phyloP scores from a whole-genome alignment of 1,140 invertebrate genomes.

The Drosophila lacertosa region DNA sequence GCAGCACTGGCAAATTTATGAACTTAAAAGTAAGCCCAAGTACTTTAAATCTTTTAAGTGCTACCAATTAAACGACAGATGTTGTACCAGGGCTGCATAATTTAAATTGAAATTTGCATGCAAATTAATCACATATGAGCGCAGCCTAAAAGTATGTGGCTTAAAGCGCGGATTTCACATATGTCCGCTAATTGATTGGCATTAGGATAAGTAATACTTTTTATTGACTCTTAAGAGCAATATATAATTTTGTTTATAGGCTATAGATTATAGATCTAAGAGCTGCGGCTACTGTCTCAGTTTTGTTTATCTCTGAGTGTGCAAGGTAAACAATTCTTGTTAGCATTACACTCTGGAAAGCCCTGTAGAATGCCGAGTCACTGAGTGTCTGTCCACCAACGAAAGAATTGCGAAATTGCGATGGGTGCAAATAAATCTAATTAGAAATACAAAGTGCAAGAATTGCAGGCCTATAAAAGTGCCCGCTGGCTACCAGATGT shows the following conservation, averaged over 20 bases:
- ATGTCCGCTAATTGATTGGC: background rate
- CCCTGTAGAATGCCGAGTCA: background rate
- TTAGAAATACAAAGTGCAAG: conserved; percentile 40
- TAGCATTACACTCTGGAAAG: conserved; percentile 11
- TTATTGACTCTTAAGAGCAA: conserved; percentile 1
- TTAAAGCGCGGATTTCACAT: too few relatives aligned
- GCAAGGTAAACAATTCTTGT: background rate
- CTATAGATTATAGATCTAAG: background rate
- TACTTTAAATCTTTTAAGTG: background rate
- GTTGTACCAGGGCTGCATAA: background rate
- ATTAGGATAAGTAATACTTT: background rate
- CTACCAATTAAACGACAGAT: too few relatives aligned
- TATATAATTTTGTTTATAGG: too few relatives aligned
- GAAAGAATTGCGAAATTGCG: conserved; percentile 1
- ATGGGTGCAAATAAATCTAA: conserved; percentile 38
- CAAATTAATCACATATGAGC: too few relatives aligned
- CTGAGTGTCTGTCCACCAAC: background rate
- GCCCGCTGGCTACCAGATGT: background rate
- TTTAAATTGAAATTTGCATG: too few relatives aligned
- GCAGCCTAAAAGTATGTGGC: conserved; percentile 9
- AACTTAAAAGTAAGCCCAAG: background rate
- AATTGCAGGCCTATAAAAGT: conserved; percentile 41
- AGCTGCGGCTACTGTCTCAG: background rate
- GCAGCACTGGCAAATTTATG: background rate
- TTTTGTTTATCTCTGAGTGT: background rate